These are phyloP conservation scores for Megaleporinus macrocephalus DNA, from an alignment of 2,113 vertebrate genomes.

Conservation along the genomic window DNA sequence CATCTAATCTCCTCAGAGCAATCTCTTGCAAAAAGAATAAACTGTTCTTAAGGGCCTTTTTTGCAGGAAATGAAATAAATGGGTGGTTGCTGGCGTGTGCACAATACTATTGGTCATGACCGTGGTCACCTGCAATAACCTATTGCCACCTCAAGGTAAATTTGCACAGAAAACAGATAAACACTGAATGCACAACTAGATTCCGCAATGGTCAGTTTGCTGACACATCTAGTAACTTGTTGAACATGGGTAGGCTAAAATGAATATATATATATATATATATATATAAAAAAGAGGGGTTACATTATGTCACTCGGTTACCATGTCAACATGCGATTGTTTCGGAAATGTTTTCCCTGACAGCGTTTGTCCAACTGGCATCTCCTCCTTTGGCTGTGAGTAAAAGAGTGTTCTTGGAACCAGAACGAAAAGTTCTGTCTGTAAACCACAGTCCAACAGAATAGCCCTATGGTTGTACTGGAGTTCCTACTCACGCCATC, in stretches of 20 bases:
- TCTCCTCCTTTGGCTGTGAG: conserved; percentile 21
- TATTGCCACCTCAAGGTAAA: no score
- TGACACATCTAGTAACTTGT: neutral
- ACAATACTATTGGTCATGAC: no score
- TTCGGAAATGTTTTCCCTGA: conserved; percentile 13
- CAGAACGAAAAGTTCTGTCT: neutral
- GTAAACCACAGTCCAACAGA: conserved; percentile 19
- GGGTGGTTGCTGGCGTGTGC: no score
- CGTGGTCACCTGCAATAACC: neutral
- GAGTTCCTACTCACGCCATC: conserved; percentile 51
- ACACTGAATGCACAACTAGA: neutral
- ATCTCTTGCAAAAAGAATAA: no score
- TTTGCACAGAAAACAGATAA: neutral
- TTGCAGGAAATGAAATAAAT: no score
- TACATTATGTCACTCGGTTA: conserved; percentile 39
- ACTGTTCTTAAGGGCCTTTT: no score
- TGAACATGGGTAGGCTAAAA: neutral
- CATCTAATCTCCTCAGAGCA: no score
- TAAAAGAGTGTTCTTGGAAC: conserved; percentile 18
- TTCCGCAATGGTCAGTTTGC: neutral
- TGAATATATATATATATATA: no score
- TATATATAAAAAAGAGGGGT: neutral
- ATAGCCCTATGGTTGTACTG: conserved; percentile 15
- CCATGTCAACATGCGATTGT: conserved; percentile 7
- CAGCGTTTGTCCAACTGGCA: neutral